phyloP scores from a whole-genome alignment of 2,113 vertebrate species.

The Larimichthys crocea region DNA sequence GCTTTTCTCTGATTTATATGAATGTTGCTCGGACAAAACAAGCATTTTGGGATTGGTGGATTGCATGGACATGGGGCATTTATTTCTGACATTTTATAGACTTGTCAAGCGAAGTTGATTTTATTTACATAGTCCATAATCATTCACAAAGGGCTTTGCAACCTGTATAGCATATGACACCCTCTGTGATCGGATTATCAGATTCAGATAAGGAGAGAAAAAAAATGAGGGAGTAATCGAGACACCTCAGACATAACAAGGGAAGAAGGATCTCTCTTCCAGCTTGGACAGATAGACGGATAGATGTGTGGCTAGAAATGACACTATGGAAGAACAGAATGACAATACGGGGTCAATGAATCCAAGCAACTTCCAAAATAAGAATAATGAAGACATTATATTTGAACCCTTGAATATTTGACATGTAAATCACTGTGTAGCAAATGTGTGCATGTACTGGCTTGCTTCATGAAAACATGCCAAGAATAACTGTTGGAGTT shows the following conservation, averaged over 20 bases:
- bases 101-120: not conserved
- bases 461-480: no score
- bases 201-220: not conserved
- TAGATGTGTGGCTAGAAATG: not conserved
- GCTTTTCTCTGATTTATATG: not conserved
- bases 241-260: not conserved
- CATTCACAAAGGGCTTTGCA: not conserved
- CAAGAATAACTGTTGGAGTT: no score
- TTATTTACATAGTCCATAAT: not conserved
- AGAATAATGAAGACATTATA: no score
- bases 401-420: no score
- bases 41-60: no score
- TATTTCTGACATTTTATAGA: not conserved
- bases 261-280: not conserved
- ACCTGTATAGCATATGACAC: not conserved
- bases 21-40: not conserved
- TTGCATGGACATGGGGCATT: not conserved
- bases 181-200: not conserved
- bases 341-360: not conserved
- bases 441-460: no score
- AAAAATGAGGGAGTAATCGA: not conserved
- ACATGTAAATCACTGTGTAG: no score
- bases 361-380: no score
- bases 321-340: not conserved
- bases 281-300: not conserved